A percentile compares a stretch with the other conserved stretches of the same genome.
Conservation (phyloP, 23 tunicate species). For the Corella eumyota region DNA sequence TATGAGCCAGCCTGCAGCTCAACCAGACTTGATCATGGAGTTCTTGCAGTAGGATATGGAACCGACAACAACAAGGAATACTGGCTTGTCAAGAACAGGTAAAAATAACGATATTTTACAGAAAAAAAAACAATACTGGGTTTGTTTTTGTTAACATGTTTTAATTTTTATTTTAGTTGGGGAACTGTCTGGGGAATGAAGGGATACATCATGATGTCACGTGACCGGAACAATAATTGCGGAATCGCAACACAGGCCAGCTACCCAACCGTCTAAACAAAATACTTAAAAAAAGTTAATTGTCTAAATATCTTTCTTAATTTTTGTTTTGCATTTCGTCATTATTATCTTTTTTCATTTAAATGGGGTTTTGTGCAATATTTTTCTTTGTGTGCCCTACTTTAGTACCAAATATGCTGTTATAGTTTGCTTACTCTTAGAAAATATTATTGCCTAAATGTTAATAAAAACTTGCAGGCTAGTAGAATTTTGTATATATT, state of each 20-base stretch:
- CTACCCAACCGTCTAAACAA: constrained; percentile 51
- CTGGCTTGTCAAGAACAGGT: constrained; percentile 96
- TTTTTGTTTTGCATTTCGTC: too few relatives aligned
- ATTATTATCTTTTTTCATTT: too few relatives aligned
- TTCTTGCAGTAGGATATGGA: constrained; percentile 85
- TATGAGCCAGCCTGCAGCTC: constrained; percentile 74
- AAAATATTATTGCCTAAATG: too few relatives aligned
- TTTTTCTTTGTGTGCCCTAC: too few relatives aligned
- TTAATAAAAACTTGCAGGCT: too few relatives aligned
- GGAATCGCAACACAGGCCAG: constrained; percentile 85
- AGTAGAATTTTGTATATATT: too few relatives aligned
- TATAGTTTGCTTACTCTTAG: too few relatives aligned
- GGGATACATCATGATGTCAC: constrained; percentile 71
- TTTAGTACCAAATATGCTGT: too few relatives aligned
- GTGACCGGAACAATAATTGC: constrained; percentile 73
- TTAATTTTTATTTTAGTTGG: constrained; percentile 42
- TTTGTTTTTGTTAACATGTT: neutral
- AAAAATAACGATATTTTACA: neutral
- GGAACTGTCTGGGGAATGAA: constrained; percentile 72
- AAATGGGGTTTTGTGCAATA: too few relatives aligned
- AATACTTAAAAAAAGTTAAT: neutral
- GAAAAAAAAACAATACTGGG: neutral
- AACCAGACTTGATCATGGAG: constrained; percentile 58
- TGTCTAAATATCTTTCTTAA: neutral
- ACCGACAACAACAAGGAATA: constrained; percentile 32